These are phyloP conservation scores for Noturus placidus DNA, from an alignment of 2,113 vertebrate species.

Conservation along the genomic window DNA sequence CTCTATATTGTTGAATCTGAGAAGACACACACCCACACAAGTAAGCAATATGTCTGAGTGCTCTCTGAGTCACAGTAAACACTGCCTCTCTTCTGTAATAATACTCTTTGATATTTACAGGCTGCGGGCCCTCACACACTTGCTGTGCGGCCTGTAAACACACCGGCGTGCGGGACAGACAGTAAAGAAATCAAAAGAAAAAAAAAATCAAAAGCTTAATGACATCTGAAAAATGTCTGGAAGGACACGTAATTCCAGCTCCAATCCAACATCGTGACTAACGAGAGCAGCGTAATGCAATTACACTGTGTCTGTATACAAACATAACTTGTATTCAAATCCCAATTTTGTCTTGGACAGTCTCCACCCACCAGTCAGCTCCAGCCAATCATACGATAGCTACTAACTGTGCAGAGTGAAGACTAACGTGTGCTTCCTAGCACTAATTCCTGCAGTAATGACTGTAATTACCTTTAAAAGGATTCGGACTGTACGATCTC, in stretches of 20 bases:
- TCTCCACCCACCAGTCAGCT: background rate
- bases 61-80: conserved; percentile 4
- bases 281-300: background rate
- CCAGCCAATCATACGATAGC: too few relatives aligned
- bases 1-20: conserved; percentile 84
- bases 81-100: background rate
- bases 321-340: background rate
- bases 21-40: conserved; percentile 24
- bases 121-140: background rate
- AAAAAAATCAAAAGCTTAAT: background rate
- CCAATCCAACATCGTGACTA: too few relatives aligned
- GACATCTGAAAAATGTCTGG: background rate
- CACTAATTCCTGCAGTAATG: background rate
- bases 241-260: background rate
- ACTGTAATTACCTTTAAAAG: background rate
- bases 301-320: background rate
- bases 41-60: background rate
- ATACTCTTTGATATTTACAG: background rate
- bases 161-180: background rate
- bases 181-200: background rate
- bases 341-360: background rate
- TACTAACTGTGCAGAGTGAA: too few relatives aligned
- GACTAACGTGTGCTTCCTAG: too few relatives aligned
- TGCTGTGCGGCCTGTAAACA: background rate
- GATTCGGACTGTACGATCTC: background rate